These are phyloP conservation scores for Arremon aurantiirostris DNA, from an alignment of 2,797 vertebrate species.

Conservation along the genomic window DNA sequence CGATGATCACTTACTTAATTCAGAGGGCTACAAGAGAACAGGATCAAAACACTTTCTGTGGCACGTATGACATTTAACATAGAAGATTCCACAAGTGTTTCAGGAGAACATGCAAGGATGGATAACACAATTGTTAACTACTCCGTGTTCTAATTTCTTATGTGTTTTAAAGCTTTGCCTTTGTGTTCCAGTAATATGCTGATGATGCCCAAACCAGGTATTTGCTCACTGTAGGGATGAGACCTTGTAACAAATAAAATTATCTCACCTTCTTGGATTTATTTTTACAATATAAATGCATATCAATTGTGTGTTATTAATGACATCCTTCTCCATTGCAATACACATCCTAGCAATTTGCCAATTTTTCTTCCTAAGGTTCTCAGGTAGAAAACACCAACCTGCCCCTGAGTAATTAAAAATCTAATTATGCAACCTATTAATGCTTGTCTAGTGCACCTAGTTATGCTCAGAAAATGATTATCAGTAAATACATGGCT, in stretches of 20 bases:
- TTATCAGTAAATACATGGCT: background rate
- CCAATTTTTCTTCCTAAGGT: background rate
- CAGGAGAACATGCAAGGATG: background rate
- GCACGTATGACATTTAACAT: rapidly evolving
- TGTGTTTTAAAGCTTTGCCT: background rate
- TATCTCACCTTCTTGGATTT: background rate
- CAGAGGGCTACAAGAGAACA: background rate
- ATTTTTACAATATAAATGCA: background rate
- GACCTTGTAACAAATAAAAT: background rate
- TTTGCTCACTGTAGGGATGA: background rate
- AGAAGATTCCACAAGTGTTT: background rate
- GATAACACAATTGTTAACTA: background rate
- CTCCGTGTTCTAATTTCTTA: background rate
- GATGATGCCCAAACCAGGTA: background rate
- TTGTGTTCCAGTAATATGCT: background rate
- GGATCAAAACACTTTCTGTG: background rate
- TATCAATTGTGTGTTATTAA: background rate
- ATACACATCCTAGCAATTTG: background rate
- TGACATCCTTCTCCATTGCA: background rate
- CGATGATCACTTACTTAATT: rapidly evolving
- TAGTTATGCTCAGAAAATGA: background rate
- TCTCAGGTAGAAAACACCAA: background rate
- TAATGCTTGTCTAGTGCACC: background rate
- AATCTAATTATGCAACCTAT: background rate
- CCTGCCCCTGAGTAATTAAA: background rate